A percentile compares a stretch with the other conserved stretches of the same genome.
Evolutionary conservation across 2,113 vertebrate species (phyloP).

Genomic region (Gopherus flavomarginatus): DNA sequence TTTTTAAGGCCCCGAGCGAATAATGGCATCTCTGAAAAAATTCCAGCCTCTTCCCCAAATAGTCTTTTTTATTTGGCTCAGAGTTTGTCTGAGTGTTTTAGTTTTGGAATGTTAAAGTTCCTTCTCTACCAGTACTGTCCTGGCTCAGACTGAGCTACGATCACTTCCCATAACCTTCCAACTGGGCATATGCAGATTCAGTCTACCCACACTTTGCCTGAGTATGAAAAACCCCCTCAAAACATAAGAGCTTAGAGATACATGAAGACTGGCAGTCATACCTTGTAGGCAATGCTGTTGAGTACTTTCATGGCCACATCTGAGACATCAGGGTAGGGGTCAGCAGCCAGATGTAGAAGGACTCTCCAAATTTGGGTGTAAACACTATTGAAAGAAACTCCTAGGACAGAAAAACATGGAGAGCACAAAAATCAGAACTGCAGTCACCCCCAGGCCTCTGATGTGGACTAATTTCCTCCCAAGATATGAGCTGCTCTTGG

Average conservation of each 20-base stretch:
- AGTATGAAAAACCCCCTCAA: background rate
- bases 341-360: conserved; percentile 93
- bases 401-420: conserved; percentile 68
- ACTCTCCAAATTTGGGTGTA: conserved; percentile 99
- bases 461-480: too few species aligned
- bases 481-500: background rate
- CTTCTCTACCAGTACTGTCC: background rate
- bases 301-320: conserved; percentile 98
- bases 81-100: background rate
- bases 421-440: background rate
- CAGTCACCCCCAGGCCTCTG: conserved; percentile 11
- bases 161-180: conserved; percentile 24
- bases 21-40: background rate
- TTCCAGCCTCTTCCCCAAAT: conserved; percentile 37
- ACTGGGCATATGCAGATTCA: background rate
- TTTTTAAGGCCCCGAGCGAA: background rate
- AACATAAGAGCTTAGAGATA: background rate
- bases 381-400: conserved; percentile 98
- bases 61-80: conserved; percentile 1
- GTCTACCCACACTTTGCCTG: conserved; percentile 3
- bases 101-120: background rate
- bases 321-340: conserved; percentile 95
- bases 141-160: background rate
- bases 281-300: conserved; percentile 98
- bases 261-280: conserved; percentile 26